phyloP scores from a whole-genome alignment of 2,797 vertebrate genomes.

The Anniella stebbinsi region DNA sequence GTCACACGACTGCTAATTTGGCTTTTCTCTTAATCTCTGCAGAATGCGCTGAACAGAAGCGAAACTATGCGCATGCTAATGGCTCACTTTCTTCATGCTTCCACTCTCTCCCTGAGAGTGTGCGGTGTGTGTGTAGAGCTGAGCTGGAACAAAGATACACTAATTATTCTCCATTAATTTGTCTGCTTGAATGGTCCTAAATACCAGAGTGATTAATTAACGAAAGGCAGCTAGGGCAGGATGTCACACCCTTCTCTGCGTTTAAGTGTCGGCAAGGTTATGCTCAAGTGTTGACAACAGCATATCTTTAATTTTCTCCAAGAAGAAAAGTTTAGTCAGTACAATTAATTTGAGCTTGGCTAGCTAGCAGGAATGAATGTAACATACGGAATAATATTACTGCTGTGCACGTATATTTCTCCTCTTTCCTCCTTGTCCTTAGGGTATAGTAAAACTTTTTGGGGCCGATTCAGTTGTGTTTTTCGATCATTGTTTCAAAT shows the following conservation, averaged over 20 bases:
- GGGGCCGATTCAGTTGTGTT: slow-evolving; percentile 65
- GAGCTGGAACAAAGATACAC: slow-evolving; percentile 92
- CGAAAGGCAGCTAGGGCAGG: slow-evolving; percentile 89
- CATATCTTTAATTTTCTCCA: slow-evolving; percentile 86
- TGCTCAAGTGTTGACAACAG: slow-evolving; percentile 88
- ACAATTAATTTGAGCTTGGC: slow-evolving; percentile 84
- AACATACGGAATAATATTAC: slow-evolving; percentile 75
- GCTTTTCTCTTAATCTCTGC: slow-evolving; percentile 84
- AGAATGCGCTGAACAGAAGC: slow-evolving; percentile 83
- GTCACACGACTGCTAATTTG: slow-evolving; percentile 86
- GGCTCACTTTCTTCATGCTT: slow-evolving; percentile 78
- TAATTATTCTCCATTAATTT: slow-evolving; percentile 96
- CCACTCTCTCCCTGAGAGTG: slow-evolving; percentile 75
- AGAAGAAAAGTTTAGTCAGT: slow-evolving; percentile 85
- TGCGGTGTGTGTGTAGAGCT: slow-evolving; percentile 83
- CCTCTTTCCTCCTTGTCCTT: slow-evolving; percentile 66
- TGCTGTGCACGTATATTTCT: slow-evolving; percentile 73
- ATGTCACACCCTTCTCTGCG: slow-evolving; percentile 91
- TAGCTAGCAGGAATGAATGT: slow-evolving; percentile 78
- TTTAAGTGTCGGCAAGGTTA: slow-evolving; percentile 88
- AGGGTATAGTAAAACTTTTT: slow-evolving; percentile 75
- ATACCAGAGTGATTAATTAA: slow-evolving; percentile 97
- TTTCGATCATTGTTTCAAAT: slow-evolving; percentile 75
- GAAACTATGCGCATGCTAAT: slow-evolving; percentile 86
- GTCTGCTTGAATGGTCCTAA: slow-evolving; percentile 91